Evolutionary conservation across 2,797 vertebrate species (phyloP), one percentile per base, ranked within the genome.

Genomic region (Astyanax mexicanus): DNA sequence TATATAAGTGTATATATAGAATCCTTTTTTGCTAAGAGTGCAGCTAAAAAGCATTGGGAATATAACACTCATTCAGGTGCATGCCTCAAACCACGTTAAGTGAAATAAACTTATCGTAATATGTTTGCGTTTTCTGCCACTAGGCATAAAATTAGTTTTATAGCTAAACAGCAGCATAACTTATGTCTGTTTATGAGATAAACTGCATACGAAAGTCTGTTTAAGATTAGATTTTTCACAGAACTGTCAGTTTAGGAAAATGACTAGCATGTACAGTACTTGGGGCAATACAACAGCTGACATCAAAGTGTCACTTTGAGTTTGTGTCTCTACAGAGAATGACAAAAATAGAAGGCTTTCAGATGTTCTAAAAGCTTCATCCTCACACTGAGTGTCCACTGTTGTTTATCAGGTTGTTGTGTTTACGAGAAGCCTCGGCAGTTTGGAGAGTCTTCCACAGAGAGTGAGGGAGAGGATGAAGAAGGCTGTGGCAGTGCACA

Each of bases 381-480:
- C 27, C 21, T 75, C 12, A 55, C 38, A 10, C 13, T 10, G 21
- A 21, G 29, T 19, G 0, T 73, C 23, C 11, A 5, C 19, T 64
- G 9, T 58, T 54, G 42, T 35, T 69, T 71, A 61, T 0, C 85
- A 98, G 96, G 96, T 88, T 98, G 96, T 89, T 98, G 96, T 86
- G 90, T 98, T 81, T 98, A 97, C 13, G 96, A 98, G 91, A 98
- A 98, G 87, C 96, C 95, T 0, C 86, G 92, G 42, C 95, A 95
- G 80, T 97, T 98, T 8, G 96, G 95, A 3, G 95, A 97, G 84
- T 97, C 96, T 13, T 97, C 96, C 10, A 96, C 95, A 0, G 96
- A 98, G 84, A 98, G 96, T 1, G 96, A 97, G 69, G 96, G 95
- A 0, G 96, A 97, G 0, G 94, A 95, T 0, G 95, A 95, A 0